Percentiles rank a stretch among this genome's conserved stretches.
Conservation (phyloP, 1,140 invertebrate species). For the Holotrichia oblita region DNA sequence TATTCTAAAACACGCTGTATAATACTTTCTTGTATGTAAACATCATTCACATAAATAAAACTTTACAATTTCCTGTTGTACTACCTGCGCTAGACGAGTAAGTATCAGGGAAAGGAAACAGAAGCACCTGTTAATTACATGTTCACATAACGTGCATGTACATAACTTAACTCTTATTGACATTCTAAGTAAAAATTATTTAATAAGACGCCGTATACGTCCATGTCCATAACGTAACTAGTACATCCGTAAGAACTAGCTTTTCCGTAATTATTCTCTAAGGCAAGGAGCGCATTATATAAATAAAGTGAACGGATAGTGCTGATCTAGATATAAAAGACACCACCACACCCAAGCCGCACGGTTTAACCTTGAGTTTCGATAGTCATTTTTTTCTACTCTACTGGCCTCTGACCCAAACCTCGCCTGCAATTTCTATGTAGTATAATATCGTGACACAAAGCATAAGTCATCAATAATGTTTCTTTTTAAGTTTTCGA, state of each 20-base stretch:
- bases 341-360: not conserved
- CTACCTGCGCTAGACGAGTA: no score
- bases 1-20: no score
- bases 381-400: not conserved
- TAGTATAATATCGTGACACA: not conserved
- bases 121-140: no score
- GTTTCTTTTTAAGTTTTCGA: no score
- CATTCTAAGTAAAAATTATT: no score
- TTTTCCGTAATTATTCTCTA: slow-evolving; percentile 8
- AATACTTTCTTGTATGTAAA: no score
- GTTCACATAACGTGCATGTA: no score
- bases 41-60: no score
- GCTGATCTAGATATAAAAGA: slow-evolving; percentile 13
- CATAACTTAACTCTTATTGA: no score
- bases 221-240: not conserved
- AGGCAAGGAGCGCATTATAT: slow-evolving; percentile 12
- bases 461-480: not conserved
- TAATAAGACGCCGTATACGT: no score
- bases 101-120: no score
- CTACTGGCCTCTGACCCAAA: not conserved
- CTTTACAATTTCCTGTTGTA: no score
- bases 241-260: slow-evolving; percentile 6
- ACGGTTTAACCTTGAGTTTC: not conserved
- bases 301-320: not conserved
- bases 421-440: slow-evolving; percentile 19